These are phyloP conservation scores for Bovichtus variegatus DNA, from an alignment of 2,797 vertebrate genomes.

Conservation along the genomic window DNA sequence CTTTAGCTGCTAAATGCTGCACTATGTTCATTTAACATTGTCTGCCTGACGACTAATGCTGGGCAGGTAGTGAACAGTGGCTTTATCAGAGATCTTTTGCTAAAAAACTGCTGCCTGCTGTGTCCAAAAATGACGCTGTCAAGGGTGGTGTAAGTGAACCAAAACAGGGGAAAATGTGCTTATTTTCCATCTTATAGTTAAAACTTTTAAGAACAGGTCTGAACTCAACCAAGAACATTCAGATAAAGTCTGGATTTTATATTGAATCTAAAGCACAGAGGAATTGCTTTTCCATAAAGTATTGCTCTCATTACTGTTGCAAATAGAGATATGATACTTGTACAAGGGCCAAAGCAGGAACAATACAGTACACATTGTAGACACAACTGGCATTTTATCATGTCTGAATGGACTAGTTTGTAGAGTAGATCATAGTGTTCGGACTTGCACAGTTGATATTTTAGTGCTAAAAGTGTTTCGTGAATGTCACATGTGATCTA, in stretches of 20 bases:
- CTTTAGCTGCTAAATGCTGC: not conserved
- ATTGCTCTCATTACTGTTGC: not conserved
- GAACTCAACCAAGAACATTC: not conserved
- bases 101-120: not conserved
- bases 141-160: slow-evolving; percentile 8
- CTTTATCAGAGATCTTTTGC: not conserved
- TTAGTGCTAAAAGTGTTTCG: slow-evolving; percentile 61
- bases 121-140: not conserved
- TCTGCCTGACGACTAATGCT: not conserved
- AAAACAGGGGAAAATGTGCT: not conserved
- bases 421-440: slow-evolving; percentile 24
- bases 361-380: not conserved
- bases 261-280: not conserved
- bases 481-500: slow-evolving; percentile 78
- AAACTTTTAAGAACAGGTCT: not conserved
- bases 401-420: slow-evolving; percentile 39
- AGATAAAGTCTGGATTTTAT: not conserved
- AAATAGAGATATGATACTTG: not conserved
- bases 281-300: not conserved
- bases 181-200: not conserved
- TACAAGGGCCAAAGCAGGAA: slow-evolving; percentile 1
- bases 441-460: slow-evolving; percentile 50
- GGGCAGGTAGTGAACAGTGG: not conserved
- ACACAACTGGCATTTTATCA: not conserved
- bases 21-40: not conserved